phyloP scores from a whole-genome alignment of 2,797 vertebrate species.

The Cynodonichthys magdalenae region DNA sequence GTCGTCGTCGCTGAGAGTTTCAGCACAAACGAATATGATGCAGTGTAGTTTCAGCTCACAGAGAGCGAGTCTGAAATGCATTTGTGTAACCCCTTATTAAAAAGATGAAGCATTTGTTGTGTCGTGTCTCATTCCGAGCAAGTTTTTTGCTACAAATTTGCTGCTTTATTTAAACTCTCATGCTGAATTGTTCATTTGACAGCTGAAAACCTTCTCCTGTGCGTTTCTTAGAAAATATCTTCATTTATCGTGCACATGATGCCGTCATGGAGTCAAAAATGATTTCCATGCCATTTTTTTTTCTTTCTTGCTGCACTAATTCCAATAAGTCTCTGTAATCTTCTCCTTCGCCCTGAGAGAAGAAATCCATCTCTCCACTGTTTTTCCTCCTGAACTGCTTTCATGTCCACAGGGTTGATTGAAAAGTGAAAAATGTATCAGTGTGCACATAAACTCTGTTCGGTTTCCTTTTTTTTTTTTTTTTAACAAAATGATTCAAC shows the following conservation, averaged over 20 bases:
- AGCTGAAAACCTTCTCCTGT: slow-evolving; percentile 21
- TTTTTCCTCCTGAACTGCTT: slow-evolving; percentile 47
- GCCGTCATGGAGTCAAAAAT: slow-evolving; percentile 28
- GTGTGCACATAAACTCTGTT: slow-evolving; percentile 30
- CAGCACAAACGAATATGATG: slow-evolving; percentile 33
- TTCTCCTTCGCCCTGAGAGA: slow-evolving; percentile 30
- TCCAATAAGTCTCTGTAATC: slow-evolving; percentile 53
- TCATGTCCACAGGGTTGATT: slow-evolving; percentile 53
- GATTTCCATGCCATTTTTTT: slow-evolving; percentile 32
- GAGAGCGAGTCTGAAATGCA: slow-evolving; percentile 66
- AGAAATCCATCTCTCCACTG: slow-evolving; percentile 46
- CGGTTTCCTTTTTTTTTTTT: slow-evolving; percentile 39
- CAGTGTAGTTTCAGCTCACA: slow-evolving; percentile 40
- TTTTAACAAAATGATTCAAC: slow-evolving; percentile 22
- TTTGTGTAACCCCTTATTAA: slow-evolving; percentile 75
- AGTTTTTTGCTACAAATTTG: slow-evolving; percentile 23
- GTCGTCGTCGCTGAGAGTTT: slow-evolving; percentile 43
- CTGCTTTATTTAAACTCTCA: slow-evolving; percentile 29
- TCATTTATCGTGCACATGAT: slow-evolving; percentile 56
- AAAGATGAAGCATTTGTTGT: slow-evolving; percentile 52
- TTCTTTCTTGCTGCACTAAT: slow-evolving; percentile 38
- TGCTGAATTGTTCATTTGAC: slow-evolving; percentile 32
- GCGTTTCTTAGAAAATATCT: slow-evolving; percentile 23
- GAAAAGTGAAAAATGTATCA: slow-evolving; percentile 60
- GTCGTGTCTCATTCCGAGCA: slow-evolving; percentile 33